These are phyloP conservation scores for Dilophus febrilis DNA, from an alignment of 2,888 invertebrate genomes.

Conservation along the genomic window DNA sequence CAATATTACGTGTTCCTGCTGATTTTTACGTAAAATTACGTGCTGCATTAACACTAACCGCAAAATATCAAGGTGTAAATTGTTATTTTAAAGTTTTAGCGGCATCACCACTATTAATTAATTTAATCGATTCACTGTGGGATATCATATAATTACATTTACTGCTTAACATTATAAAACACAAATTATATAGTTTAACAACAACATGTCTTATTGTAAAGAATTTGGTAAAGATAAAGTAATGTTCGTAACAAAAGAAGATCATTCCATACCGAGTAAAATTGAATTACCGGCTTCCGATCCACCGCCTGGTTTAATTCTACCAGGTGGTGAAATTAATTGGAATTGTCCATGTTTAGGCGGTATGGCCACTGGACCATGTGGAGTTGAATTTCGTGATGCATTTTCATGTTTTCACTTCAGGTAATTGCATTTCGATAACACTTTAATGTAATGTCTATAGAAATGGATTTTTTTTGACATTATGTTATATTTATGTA, in stretches of 20 bases:
- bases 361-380: slow-evolving; percentile 95
- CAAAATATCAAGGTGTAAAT: slow-evolving; percentile 29
- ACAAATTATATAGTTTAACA: slow-evolving; percentile 13
- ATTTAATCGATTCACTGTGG: slow-evolving; percentile 14
- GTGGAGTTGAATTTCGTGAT: slow-evolving; percentile 81
- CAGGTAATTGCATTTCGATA: slow-evolving; percentile 31
- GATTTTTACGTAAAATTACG: slow-evolving; percentile 37
- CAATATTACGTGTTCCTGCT: slow-evolving; percentile 36
- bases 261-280: slow-evolving; percentile 54
- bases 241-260: slow-evolving; percentile 65
- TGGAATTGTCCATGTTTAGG: slow-evolving; percentile 96
- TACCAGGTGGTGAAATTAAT: slow-evolving; percentile 78
- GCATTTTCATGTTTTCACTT: slow-evolving; percentile 93
- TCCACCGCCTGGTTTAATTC: slow-evolving; percentile 62
- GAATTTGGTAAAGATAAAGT: slow-evolving; percentile 59
- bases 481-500: slow-evolving; percentile 30
- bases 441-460: too few species aligned
- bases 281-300: slow-evolving; percentile 53
- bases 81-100: slow-evolving; percentile 38
- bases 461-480: too few species aligned
- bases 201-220: slow-evolving; percentile 32
- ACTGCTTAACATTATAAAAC: too few species aligned
- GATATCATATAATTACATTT: slow-evolving; percentile 10
- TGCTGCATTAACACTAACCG: slow-evolving; percentile 38
- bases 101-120: slow-evolving; percentile 31